Conservation (phyloP, 1,140 invertebrate species). For the Drosophila lacteicornis region DNA sequence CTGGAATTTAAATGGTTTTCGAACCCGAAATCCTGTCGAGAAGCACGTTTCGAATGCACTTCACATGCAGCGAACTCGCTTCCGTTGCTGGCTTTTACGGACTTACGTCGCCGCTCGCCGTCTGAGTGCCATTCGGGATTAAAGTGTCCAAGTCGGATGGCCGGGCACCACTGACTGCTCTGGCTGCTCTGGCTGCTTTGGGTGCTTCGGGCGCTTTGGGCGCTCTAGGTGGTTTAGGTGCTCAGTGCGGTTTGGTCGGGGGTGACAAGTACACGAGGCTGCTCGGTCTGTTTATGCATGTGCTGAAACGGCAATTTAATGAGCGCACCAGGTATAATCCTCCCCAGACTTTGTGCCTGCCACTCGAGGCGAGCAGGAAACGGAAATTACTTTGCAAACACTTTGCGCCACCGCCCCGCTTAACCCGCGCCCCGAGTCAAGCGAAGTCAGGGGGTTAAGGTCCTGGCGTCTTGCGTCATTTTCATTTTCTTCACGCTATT, state of each 20-base stretch:
- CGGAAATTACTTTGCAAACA: slow-evolving; percentile 83
- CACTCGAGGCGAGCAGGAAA: slow-evolving; percentile 78
- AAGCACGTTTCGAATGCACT: slow-evolving; percentile 55
- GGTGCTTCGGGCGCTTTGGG: not conserved
- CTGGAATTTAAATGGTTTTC: slow-evolving; percentile 58
- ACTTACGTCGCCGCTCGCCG: slow-evolving; percentile 46
- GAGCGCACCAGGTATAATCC: slow-evolving; percentile 45
- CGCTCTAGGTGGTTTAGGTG: slow-evolving; percentile 11
- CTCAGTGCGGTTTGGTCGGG: slow-evolving; percentile 47
- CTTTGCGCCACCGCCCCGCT: slow-evolving; percentile 63
- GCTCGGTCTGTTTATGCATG: slow-evolving; percentile 58
- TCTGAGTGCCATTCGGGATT: slow-evolving; percentile 48
- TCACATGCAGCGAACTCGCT: slow-evolving; percentile 45
- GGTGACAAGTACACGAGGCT: slow-evolving; percentile 46
- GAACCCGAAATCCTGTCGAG: slow-evolving; percentile 40
- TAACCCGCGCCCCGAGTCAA: slow-evolving; percentile 58
- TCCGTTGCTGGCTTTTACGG: slow-evolving; percentile 49
- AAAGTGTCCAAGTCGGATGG: slow-evolving; percentile 48
- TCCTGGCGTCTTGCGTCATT: slow-evolving; percentile 62
- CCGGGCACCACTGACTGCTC: not conserved
- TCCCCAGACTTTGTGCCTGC: slow-evolving; percentile 41
- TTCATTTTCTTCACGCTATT: slow-evolving; percentile 74
- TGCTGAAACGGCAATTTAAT: slow-evolving; percentile 68
- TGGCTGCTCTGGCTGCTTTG: slow-evolving; percentile 1
- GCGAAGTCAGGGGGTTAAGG: slow-evolving; percentile 54